These are phyloP conservation scores for Schizaphis graminum DNA, from an alignment of 2,888 invertebrate species.

Conservation along the genomic window DNA sequence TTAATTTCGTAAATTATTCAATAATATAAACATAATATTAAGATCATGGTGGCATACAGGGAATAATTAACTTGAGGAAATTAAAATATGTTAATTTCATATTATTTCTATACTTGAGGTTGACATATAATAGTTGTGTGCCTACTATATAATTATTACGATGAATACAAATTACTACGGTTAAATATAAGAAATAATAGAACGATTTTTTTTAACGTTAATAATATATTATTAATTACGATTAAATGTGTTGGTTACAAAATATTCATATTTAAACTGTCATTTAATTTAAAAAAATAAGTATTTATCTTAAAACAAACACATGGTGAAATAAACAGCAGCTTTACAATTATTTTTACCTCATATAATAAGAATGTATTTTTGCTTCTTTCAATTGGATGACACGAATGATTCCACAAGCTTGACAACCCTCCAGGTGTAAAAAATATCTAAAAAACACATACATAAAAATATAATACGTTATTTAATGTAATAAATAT, in stretches of 20 bases:
- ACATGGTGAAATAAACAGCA: not conserved
- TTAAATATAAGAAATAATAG: not conserved
- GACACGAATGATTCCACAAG: slow-evolving; percentile 69
- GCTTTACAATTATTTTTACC: slow-evolving; percentile 32
- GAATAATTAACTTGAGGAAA: not conserved
- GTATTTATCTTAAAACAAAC: not conserved
- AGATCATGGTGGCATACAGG: not conserved
- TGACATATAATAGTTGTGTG: not conserved
- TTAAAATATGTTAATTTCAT: not conserved
- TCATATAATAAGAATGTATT: slow-evolving; percentile 67
- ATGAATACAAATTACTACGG: not conserved
- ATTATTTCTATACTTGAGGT: not conserved
- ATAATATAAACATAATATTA: not conserved
- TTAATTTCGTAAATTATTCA: not conserved
- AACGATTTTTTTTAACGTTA: not conserved
- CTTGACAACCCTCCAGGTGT: slow-evolving; percentile 73
- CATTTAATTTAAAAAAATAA: not conserved
- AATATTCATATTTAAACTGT: not conserved
- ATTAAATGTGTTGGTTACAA: not conserved
- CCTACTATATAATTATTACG: not conserved
- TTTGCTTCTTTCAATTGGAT: slow-evolving; percentile 72
- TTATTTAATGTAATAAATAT: not conserved
- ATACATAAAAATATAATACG: not conserved
- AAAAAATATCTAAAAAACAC: slow-evolving; percentile 72
- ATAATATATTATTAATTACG: not conserved